phyloP scores from a whole-genome alignment of 2,113 vertebrate genomes.

The Carassius gibelio region DNA sequence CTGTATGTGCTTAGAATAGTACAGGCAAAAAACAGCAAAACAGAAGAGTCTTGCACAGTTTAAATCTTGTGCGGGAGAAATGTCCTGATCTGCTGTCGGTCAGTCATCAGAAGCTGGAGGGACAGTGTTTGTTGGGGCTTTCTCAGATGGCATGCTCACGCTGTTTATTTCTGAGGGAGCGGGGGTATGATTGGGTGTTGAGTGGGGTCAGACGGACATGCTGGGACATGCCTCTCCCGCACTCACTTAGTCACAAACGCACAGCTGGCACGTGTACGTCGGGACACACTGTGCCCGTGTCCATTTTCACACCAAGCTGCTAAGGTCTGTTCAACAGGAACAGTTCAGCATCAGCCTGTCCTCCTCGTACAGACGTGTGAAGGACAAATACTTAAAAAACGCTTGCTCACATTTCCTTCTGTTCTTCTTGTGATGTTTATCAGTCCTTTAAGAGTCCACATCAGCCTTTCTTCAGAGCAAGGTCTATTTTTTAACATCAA shows the following conservation, averaged over 20 bases:
- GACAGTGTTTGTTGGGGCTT: conserved; percentile 7
- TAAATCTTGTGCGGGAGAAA: background rate
- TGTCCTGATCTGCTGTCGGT: background rate
- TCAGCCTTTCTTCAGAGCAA: background rate
- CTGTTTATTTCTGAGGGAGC: conserved; percentile 33
- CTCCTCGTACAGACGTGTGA: conserved; percentile 27
- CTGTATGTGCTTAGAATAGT: conserved; percentile 46
- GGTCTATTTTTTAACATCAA: background rate
- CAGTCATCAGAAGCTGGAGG: background rate
- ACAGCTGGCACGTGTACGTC: conserved; percentile 76
- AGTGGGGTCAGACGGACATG: conserved; percentile 43
- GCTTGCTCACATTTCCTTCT: conserved; percentile 19
- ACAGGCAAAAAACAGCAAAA: conserved; percentile 24
- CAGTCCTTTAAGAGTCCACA: background rate
- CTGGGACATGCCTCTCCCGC: conserved; percentile 44
- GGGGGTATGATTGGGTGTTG: conserved; percentile 19
- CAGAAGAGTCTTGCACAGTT: conserved; percentile 17
- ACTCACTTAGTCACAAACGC: conserved; percentile 46
- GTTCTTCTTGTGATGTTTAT: conserved; percentile 4
- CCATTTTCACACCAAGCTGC: conserved; percentile 74
- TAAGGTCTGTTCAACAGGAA: conserved; percentile 74
- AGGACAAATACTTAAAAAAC: conserved; percentile 1
- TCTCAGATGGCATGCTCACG: conserved; percentile 15
- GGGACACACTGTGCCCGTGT: conserved; percentile 70
- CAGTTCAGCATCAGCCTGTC: conserved; percentile 64